Evolutionary conservation across 2,888 invertebrate species (phyloP), one percentile per base, ranked within the genome.

Genomic region (Zeuzera pyrina): DNA sequence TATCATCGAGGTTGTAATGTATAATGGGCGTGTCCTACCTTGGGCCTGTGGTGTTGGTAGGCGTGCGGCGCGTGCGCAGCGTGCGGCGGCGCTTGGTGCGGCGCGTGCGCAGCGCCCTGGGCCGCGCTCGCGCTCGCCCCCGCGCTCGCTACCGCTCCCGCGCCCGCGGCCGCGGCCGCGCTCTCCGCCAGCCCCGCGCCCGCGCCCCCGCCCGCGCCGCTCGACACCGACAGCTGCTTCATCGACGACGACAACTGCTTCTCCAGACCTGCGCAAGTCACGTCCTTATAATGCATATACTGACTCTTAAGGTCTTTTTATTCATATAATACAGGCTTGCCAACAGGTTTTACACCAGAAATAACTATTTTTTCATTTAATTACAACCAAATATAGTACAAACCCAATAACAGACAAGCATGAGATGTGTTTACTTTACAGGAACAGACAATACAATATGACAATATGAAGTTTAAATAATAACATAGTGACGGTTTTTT

Each of bases 191-290:
- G 6, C 12, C 12, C 42, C 37, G 59, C 25, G 60, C 38, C 26
- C 30, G 35, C 24, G 30, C 31, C 25, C 27, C 42, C 33, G 26
- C 32, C 31, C 40, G 41, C 25, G 40, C 13, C 70, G 21, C 49
- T 31, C 28, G 42, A 72, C 34, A 85, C 85, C 1, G 76, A 69
- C 31, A 83, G 49, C 68, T 87, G 77, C 46, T 87, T 86, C 62
- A 86, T 69, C 0, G 73, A 64, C 31, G 76, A 72, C 11, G 83
- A 56, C 42, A 84, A 53, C 49, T 78, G 78, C 44, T 73, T 81
- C 38, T 85, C 73, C 33, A 84, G 51, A 5, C 67, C 60, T 41
- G 68, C 43, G 16, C 11, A 8, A 10, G 3, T 12, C 13, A 35
- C 12, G 35, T 28, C 23, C n/a, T n/a, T n/a, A n/a, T n/a, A n/a